Conservation (phyloP, 2,797 vertebrate genomes). For the Ciconia nigra region DNA sequence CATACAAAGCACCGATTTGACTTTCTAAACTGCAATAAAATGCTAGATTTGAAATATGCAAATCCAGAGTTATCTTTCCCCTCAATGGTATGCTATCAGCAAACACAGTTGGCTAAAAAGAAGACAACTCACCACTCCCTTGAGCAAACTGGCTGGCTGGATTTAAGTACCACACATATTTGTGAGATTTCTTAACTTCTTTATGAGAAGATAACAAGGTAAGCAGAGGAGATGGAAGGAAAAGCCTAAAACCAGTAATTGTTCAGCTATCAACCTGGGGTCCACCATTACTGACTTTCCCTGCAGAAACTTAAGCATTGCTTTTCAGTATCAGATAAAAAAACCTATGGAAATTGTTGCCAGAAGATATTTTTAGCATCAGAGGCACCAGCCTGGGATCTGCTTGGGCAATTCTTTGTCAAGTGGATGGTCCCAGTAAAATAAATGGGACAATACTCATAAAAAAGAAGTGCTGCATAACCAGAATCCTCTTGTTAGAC, state of each 20-base stretch:
- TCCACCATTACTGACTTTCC: background rate
- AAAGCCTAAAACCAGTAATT: background rate
- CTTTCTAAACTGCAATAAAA: background rate
- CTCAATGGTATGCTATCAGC: background rate
- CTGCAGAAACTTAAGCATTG: background rate
- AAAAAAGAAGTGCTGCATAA: background rate
- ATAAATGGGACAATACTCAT: background rate
- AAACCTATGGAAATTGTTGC: background rate
- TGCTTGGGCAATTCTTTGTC: background rate
- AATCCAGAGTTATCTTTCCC: conserved; percentile 3
- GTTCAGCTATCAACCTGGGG: background rate
- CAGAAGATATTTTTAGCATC: background rate
- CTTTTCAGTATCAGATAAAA: background rate
- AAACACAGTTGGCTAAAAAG: background rate
- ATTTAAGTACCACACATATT: background rate
- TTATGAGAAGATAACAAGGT: background rate
- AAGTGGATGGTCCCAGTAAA: background rate
- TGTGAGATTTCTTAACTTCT: background rate
- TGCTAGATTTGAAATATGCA: background rate
- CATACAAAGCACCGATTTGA: background rate
- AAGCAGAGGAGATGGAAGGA: conserved; percentile 1
- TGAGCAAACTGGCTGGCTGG: background rate
- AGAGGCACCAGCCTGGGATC: background rate
- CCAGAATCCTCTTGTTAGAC: background rate
- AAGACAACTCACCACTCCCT: background rate